A percentile compares a stretch with the other conserved stretches of the same genome.
phyloP scores from a whole-genome alignment of 1,140 invertebrate genomes.

The Brachionus manjavacas region DNA sequence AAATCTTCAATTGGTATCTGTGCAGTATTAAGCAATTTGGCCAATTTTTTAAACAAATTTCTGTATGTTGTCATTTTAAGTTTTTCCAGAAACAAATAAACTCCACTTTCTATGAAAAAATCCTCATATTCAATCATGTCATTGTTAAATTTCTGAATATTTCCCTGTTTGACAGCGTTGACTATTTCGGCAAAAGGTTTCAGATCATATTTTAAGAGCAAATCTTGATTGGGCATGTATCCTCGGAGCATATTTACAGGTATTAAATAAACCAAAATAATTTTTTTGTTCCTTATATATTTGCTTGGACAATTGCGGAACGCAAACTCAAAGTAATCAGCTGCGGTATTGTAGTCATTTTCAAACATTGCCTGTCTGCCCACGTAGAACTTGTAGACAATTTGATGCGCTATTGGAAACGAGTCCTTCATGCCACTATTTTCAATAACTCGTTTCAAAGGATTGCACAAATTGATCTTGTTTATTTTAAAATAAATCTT shows the following conservation, averaged over 20 bases:
- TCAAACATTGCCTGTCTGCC: slow-evolving; percentile 96
- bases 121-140: slow-evolving; percentile 78
- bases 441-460: slow-evolving; percentile 89
- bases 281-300: slow-evolving; percentile 79
- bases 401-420: slow-evolving; percentile 75
- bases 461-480: slow-evolving; percentile 91
- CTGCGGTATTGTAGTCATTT: slow-evolving; percentile 84
- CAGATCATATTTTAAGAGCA: slow-evolving; percentile 83
- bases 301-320: slow-evolving; percentile 79
- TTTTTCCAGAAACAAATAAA: slow-evolving; percentile 93
- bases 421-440: slow-evolving; percentile 78
- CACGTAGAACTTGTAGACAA: slow-evolving; percentile 92
- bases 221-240: slow-evolving; percentile 72
- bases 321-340: slow-evolving; percentile 83
- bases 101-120: slow-evolving; percentile 89
- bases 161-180: slow-evolving; percentile 78
- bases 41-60: slow-evolving; percentile 92
- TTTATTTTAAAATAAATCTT: slow-evolving; percentile 91
- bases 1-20: slow-evolving; percentile 81
- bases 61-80: slow-evolving; percentile 88
- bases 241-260: slow-evolving; percentile 93
- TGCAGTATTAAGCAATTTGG: slow-evolving; percentile 71
- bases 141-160: slow-evolving; percentile 74
- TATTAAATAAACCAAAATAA: slow-evolving; percentile 90
- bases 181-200: slow-evolving; percentile 82